Evolutionary conservation across 2,113 vertebrate genomes (phyloP).

Genomic region (Entomyzon cyanotis): DNA sequence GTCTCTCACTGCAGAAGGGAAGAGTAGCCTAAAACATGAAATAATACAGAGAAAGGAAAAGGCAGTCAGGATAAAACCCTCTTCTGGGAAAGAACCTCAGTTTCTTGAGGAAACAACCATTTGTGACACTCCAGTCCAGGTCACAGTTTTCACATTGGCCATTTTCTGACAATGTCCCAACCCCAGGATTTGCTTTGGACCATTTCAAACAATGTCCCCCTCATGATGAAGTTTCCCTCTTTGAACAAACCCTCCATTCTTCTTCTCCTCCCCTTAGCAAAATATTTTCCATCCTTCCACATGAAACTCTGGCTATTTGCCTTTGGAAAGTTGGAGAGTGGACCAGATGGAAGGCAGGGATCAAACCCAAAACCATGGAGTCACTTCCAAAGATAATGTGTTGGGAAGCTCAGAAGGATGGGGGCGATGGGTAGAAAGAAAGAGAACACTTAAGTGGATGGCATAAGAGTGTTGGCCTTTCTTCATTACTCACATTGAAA

Average conservation of each 20-base stretch:
- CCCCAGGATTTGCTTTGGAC: not conserved
- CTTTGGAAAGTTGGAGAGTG: not conserved
- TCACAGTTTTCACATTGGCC: not conserved
- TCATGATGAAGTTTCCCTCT: not conserved
- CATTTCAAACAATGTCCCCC: not conserved
- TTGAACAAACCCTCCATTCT: not conserved
- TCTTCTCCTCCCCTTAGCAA: not conserved
- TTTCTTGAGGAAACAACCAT: not conserved
- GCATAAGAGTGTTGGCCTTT: not conserved
- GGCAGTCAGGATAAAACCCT: not conserved
- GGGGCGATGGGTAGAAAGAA: not conserved
- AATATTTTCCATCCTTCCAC: not conserved
- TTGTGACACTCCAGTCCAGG: not conserved
- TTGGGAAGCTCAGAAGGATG: rapidly evolving
- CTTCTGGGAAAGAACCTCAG: not conserved
- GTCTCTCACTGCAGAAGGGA: not conserved
- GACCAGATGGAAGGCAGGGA: not conserved
- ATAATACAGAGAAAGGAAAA: not conserved
- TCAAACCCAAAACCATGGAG: not conserved
- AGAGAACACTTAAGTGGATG: not conserved
- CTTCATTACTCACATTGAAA: not conserved
- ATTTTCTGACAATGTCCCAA: not conserved
- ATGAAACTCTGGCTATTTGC: not conserved
- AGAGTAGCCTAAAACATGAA: not conserved
- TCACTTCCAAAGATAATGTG: not conserved